These are phyloP conservation scores for Endomychus coccineus DNA, from an alignment of 2,888 invertebrate species.

Conservation along the genomic window DNA sequence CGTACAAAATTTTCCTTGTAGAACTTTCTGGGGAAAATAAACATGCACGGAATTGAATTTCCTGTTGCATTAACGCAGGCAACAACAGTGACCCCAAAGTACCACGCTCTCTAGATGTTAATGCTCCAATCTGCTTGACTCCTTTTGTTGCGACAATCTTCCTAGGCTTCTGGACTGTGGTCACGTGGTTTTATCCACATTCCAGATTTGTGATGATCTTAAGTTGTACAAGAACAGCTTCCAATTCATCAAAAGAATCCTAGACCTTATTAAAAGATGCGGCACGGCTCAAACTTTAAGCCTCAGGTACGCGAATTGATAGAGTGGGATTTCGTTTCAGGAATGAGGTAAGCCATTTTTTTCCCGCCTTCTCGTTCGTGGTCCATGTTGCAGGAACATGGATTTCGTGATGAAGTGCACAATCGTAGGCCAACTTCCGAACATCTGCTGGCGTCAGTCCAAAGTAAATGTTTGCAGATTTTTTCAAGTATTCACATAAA, in stretches of 20 bases:
- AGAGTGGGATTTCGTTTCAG: constrained; percentile 10
- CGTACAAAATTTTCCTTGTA: too few relatives aligned
- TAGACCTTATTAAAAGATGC: constrained; percentile 17
- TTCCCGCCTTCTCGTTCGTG: constrained; percentile 14
- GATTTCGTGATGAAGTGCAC: constrained; percentile 5
- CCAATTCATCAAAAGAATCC: constrained; percentile 13
- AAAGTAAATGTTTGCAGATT: constrained; percentile 7
- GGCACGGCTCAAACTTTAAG: constrained; percentile 17
- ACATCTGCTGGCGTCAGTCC: constrained; percentile 13
- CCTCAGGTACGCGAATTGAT: constrained; percentile 9
- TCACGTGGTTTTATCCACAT: constrained; percentile 7
- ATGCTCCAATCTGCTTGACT: not conserved
- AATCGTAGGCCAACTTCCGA: constrained; percentile 11
- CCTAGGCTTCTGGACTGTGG: not conserved
- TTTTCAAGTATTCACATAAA: constrained; percentile 8
- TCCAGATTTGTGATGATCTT: constrained; percentile 10
- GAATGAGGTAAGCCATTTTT: constrained; percentile 18
- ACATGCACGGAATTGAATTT: not conserved
- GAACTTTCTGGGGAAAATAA: not conserved
- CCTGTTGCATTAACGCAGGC: not conserved
- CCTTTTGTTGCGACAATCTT: constrained; percentile 1
- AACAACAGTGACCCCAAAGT: not conserved
- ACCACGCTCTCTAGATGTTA: not conserved
- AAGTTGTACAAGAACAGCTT: constrained; percentile 9
- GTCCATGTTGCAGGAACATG: constrained; percentile 13